phyloP scores from a whole-genome alignment of 2,113 vertebrate genomes.

The Pica pica region DNA sequence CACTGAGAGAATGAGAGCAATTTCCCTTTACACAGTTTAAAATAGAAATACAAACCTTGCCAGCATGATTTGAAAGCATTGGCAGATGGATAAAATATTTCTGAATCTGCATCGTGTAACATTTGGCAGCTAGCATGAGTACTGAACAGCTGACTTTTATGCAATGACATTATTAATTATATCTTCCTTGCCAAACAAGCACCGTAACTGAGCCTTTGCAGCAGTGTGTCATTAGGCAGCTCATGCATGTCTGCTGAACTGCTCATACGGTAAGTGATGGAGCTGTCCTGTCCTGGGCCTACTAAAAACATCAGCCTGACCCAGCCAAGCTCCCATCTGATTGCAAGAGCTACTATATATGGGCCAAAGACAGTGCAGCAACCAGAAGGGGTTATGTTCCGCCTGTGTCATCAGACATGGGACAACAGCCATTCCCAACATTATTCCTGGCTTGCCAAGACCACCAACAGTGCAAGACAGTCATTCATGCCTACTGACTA shows the following conservation, averaged over 20 bases:
- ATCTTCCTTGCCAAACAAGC: constrained; percentile 42
- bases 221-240: constrained; percentile 41
- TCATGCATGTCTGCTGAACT: constrained; percentile 16
- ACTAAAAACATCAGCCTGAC: constrained; percentile 32
- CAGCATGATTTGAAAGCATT: constrained; percentile 60
- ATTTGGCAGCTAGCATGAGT: constrained; percentile 61
- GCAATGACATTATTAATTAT: constrained; percentile 66
- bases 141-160: constrained; percentile 73
- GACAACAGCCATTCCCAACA: not conserved
- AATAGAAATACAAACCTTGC: constrained; percentile 59
- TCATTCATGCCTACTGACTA: not conserved
- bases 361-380: not conserved
- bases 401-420: not conserved
- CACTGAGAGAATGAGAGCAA: constrained; percentile 8
- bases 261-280: not conserved
- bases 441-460: not conserved
- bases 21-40: constrained; percentile 57
- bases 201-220: constrained; percentile 15
- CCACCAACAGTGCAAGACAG: not conserved
- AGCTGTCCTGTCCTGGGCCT: not conserved
- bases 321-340: constrained; percentile 51
- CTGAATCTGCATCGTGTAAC: constrained; percentile 59
- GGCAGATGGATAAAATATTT: constrained; percentile 68
- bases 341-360: not conserved
- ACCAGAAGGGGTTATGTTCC: not conserved